Base-by-base conservation (phyloP, 2,113 vertebrate genomes). In the Seriola quinqueradiata region DNA sequence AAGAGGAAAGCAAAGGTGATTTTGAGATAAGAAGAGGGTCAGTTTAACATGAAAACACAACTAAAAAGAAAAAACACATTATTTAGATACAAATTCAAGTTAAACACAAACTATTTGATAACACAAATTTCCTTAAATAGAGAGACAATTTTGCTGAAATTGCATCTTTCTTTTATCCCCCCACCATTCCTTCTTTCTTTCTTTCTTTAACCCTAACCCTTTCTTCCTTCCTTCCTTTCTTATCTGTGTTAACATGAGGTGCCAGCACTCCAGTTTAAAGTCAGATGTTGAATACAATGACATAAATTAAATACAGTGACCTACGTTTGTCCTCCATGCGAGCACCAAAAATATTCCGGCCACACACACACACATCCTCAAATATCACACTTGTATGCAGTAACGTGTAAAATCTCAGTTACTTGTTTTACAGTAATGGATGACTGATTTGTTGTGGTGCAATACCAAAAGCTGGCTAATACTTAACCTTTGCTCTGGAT, bases 401-500 rank as follows among this genome's bases (percentile, higher is more conserved):
- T 25, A 73, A 65, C 21, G 40, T 32, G 28, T 40, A 60, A 70
- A 66, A 55, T 58, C 60, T 16, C 0, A 32, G 23, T 23, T 55
- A 40, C 1, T 13, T 23, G 17, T 28, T 58, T 54, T 2, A 32
- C 17, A 36, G 44, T 25, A 70, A 81, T 38, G n/a, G 8, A 36
- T 78, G 36, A 69, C 25, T 48, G 25, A 77, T 78, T 78, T 48
- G 44, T 60, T 42, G n/a, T 17, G 8, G 34, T 70, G 38, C 66
- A n/a, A 36, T 4, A 74, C 9, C 11, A 25, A n/a, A 42, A 16
- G 19, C 34, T 48, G 5, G 3, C 12, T 67, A 19, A 46, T 44
- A 7, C 40, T 11, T 59, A 61, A 70, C 84, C 84, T 76, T 83
- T 85, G 54, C 67, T 52, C 82, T 71, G 6, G 48, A 85, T 75